Conservation (phyloP, 2,888 invertebrate species). For the Kuschelorhynchus macadamiae region DNA sequence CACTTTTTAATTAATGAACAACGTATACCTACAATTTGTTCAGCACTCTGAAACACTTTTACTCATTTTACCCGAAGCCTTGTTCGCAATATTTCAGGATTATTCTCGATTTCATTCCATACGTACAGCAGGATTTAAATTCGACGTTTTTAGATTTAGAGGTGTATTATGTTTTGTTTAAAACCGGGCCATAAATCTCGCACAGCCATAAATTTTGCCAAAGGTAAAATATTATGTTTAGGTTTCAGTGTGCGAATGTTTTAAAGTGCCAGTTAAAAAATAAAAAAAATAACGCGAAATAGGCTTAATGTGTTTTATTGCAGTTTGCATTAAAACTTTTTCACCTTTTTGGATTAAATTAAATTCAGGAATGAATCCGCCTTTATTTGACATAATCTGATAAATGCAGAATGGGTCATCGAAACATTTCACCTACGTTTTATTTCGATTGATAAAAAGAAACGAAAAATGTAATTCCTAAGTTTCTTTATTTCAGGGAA, state of each 20-base stretch:
- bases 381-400: too few relatives aligned
- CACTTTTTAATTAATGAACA: conserved; percentile 25
- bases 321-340: too few relatives aligned
- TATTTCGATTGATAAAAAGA: too few relatives aligned
- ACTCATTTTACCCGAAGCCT: conserved; percentile 8
- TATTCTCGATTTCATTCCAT: conserved; percentile 24
- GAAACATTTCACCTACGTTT: too few relatives aligned
- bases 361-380: too few relatives aligned
- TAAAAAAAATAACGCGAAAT: too few relatives aligned
- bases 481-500: too few relatives aligned
- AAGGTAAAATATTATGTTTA: conserved; percentile 36
- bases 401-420: too few relatives aligned
- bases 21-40: conserved; percentile 2
- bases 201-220: conserved; percentile 24
- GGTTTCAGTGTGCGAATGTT: conserved; percentile 12
- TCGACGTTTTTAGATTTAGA: conserved; percentile 39
- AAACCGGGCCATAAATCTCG: conserved; percentile 26
- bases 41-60: conserved; percentile 4
- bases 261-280: conserved; percentile 20
- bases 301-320: too few relatives aligned
- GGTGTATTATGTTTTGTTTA: conserved; percentile 37
- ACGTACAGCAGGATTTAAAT: conserved; percentile 32
- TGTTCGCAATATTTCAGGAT: conserved; percentile 36
- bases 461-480: too few relatives aligned
- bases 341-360: too few relatives aligned